Base-by-base conservation (phyloP, 2,113 vertebrate genomes). In the Mormyrus iriodes region DNA sequence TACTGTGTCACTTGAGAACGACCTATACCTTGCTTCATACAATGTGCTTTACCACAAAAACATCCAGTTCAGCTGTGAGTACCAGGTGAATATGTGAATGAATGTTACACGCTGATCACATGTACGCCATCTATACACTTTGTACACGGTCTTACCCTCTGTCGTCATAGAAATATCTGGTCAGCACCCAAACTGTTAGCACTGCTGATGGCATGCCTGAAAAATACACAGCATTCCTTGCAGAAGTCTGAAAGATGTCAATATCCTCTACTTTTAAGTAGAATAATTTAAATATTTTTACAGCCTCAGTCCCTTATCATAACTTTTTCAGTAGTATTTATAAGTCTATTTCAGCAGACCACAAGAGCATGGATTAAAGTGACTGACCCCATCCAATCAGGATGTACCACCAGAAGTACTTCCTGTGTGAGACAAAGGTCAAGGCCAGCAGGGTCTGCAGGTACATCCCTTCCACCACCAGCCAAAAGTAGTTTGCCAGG, bases 391-490 rank as follows among this genome's bases (percentile, higher is more conserved):
- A 98, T 90, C 97, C 97, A 0, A 96, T 93, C 90, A 98, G 91
- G 91, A 96, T 94, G 94, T 97, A 98, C 96, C 96, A 96, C 95
- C 97, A 97, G 95, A 97, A 97, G 94, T 97, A 98, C 91, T 96
- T 97, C 93, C 93, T 95, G 92, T 97, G 96, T 0, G 96, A 97
- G 91, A 97, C 96, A 65, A 97, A 97, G 90, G 97, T 95, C 88
- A 97, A 94, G 24, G 96, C 96, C 89, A 98, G 94, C 88, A 98
- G 94, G 0, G 96, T 97, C 93, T 98, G 97, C 91, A 98, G 95
- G 92, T 97, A 98, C 96, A 98, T 94, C 24, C 96, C 97, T 91
- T 97, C 97, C 93, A 97, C 97, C 93, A 98, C 94, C 92, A 98
- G 82, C 97, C 97, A 97, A 93, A 96, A 97, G 95, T 97, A 97